Conservation (phyloP, 2,888 invertebrate species). For the Dyspetes luteomarginatus region DNA sequence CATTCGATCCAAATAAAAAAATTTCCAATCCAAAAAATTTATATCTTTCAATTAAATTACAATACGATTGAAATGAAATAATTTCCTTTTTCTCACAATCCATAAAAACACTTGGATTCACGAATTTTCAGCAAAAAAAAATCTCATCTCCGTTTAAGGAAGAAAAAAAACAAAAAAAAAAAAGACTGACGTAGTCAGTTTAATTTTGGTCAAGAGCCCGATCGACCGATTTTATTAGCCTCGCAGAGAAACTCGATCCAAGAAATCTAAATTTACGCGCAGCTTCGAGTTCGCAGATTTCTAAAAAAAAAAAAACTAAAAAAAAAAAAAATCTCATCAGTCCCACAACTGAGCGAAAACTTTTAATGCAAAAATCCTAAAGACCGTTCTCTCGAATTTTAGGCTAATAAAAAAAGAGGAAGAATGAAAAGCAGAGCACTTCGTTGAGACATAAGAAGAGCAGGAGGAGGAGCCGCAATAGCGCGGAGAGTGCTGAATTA, state of each 20-base stretch:
- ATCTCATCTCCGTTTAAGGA: not conserved
- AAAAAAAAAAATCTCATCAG: conserved; percentile 5
- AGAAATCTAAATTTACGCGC: conserved; percentile 34
- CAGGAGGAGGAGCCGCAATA: conserved; percentile 22
- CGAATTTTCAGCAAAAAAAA: not conserved
- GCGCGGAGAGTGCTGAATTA: conserved; percentile 47
- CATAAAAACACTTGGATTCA: not conserved
- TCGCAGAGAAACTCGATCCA: conserved; percentile 11
- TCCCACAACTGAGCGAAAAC: conserved; percentile 20
- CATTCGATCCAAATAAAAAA: no score
- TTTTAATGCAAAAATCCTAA: conserved; percentile 39
- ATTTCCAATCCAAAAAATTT: no score
- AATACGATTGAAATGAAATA: no score
- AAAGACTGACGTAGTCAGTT: conserved; percentile 28
- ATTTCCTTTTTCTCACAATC: no score
- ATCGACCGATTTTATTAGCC: conserved; percentile 27
- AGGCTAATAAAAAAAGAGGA: conserved; percentile 35
- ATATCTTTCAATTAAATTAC: no score
- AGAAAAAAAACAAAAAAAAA: conserved; percentile 12
- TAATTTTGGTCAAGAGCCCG: conserved; percentile 36
- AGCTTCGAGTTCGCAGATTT: not conserved
- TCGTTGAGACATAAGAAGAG: conserved; percentile 15
- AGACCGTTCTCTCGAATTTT: conserved; percentile 50
- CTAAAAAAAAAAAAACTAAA: conserved; percentile 10
- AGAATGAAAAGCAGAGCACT: conserved; percentile 51